Evolutionary conservation across 1,140 invertebrate genomes (phyloP), one percentile per base, ranked within the genome.

Genomic region (Hyles euphorbiae): DNA sequence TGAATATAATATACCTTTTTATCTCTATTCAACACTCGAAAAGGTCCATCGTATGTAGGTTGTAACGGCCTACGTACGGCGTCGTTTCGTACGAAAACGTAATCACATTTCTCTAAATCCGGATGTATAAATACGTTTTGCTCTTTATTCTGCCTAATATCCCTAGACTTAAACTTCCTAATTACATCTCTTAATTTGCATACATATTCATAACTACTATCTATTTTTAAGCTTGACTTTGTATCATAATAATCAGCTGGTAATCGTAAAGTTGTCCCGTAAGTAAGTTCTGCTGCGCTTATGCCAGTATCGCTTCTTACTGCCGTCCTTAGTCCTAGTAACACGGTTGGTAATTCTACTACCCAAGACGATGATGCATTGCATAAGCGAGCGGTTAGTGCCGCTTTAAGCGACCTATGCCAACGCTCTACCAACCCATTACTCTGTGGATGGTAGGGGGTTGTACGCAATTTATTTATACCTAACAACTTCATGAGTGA

Each of bases 41-140:
- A 58, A 3, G 56, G 56, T 5, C 56, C 56, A 8, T 51, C 48
- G 32, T 58, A 58, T 2, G 56, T 45, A 43, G 47, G 48, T 44
- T 47, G 34, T 44, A 58, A 44, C 11, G 53, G 53, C 11, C 9
- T 54, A 12, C 43, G 53, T 1, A 46, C 53, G 4, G 53, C 43
- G 12, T 58, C 56, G 33, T 50, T 51, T 7, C 56, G 47, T 50
- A 58, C 3, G 11, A 50, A 58, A 12, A 44, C 48, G 10, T 50
- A 36, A 43, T 11, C 12, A 43, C 11, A 43, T 32, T 12, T 58
- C 9, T n/a, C 11, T 9, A 58, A 34, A 22, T 58, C 56, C 8
- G 7, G 12, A n/a, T 58, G 56, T 22, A 58, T 22, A 36, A 58
- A 58, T 10, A 43, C 43, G 3, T 12, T 34, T 2, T 32, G 7